Base-by-base conservation (phyloP, 92 coral and sea anemone genomes). In the Umimayanthus chanpuru region DNA sequence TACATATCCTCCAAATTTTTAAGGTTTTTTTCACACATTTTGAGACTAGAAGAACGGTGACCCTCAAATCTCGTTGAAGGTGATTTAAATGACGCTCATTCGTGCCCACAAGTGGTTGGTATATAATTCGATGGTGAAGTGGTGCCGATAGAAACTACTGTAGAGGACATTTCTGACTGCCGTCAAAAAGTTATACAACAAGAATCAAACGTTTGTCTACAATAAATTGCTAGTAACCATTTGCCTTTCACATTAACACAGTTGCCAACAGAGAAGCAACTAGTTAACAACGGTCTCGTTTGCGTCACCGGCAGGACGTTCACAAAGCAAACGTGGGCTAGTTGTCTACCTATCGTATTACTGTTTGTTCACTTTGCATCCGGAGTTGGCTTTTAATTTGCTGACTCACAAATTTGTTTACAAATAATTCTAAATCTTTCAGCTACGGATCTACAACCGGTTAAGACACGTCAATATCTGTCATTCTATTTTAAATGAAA, bases 391-490 rank as follows among this genome's bases (percentile, higher is more conserved):
- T 58, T 32, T 80, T 80, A 15, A 80, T 80, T 80, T 56, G 43
- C 72, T 43, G n/a, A 29, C 36, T 81, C 73, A 58, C 72, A 43
- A 32, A 80, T 32, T 39, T 58, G 67, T 80, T 81, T 28, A 76
- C 32, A 81, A 65, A 81, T 81, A 38, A 81, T 81, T 65, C 67
- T 47, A 40, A 66, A 81, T 67, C 76, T 83, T 83, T 83, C 78
- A 83, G 36, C 26, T 70, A 70, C n/a, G 32, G 74, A 44, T 43
- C 43, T 49, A 15, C 20, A 72, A 70, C 64, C 78, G 87, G 64
- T 68, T 70, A 43, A 70, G 28, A 83, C 87, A 18, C 55, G 77
- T 70, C 78, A 70, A 2, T 2, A 71, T 20, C 67, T 83, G 87
- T 83, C 87, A 83, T 14, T 65, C 28, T 70, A 36, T 47, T 32